phyloP scores from a whole-genome alignment of 2,797 vertebrate species.

The Uromys caudimaculatus region DNA sequence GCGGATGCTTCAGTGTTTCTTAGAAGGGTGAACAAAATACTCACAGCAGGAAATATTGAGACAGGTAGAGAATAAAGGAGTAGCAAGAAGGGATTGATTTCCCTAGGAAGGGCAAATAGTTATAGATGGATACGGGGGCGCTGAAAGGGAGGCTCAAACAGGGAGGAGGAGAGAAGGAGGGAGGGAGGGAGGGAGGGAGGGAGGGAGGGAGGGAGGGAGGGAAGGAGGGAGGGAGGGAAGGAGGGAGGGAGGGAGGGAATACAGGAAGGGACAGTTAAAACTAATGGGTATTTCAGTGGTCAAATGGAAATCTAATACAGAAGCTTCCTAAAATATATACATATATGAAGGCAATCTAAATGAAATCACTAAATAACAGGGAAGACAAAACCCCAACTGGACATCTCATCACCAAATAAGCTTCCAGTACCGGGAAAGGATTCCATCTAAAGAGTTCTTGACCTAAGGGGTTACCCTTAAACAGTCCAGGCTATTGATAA shows the following conservation, averaged over 20 bases:
- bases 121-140: background rate
- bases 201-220: background rate
- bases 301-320: background rate
- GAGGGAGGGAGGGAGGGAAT: background rate
- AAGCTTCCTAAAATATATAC: background rate
- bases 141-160: background rate
- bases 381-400: background rate
- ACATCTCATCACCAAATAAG: background rate
- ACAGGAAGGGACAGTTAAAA: background rate
- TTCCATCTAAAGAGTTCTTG: background rate
- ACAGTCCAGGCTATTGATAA: background rate
- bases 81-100: background rate
- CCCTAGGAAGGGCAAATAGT: background rate
- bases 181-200: background rate
- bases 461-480: background rate
- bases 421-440: background rate
- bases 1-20: too few species aligned
- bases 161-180: background rate
- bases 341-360: background rate
- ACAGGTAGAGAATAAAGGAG: background rate
- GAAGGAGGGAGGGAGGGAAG: background rate
- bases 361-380: background rate
- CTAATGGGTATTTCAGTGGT: background rate
- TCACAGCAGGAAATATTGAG: too few species aligned
- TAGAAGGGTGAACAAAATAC: too few species aligned